phyloP scores from a whole-genome alignment of 2,113 vertebrate genomes.

The Ardeotis arabs region DNA sequence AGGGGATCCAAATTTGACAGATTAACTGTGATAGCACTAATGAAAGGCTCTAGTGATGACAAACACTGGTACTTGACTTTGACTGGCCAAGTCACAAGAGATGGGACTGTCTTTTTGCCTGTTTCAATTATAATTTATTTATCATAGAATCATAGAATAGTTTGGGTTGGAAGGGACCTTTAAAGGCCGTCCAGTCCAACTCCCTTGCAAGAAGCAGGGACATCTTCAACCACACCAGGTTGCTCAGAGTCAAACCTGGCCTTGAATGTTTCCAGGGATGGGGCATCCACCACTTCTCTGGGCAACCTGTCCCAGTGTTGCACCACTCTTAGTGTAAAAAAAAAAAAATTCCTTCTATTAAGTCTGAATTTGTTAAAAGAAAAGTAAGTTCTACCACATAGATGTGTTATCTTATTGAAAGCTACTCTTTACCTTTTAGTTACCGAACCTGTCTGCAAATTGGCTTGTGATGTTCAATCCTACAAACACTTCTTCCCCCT shows the following conservation, averaged over 20 bases:
- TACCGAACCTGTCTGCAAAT: background rate
- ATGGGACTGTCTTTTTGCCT: background rate
- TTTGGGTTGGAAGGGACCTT: no score
- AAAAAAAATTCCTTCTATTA: no score
- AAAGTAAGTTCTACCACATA: background rate
- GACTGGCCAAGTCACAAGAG: background rate
- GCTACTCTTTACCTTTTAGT: background rate
- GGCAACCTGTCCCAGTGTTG: no score
- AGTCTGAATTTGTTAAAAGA: background rate
- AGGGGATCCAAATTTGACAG: background rate
- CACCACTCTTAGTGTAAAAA: no score
- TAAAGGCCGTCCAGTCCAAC: no score
- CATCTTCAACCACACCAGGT: no score
- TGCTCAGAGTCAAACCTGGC: no score
- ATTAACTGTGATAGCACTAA: background rate
- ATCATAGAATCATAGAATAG: no score
- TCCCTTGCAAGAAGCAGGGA: no score
- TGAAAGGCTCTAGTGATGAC: background rate
- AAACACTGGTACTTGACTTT: background rate
- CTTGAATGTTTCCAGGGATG: no score
- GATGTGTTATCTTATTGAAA: background rate
- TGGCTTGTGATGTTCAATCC: background rate
- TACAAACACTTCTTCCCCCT: background rate
- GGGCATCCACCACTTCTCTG: no score
- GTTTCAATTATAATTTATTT: background rate